Evolutionary conservation across 2,888 invertebrate genomes (phyloP).

Genomic region (Margaritifera margaritifera): DNA sequence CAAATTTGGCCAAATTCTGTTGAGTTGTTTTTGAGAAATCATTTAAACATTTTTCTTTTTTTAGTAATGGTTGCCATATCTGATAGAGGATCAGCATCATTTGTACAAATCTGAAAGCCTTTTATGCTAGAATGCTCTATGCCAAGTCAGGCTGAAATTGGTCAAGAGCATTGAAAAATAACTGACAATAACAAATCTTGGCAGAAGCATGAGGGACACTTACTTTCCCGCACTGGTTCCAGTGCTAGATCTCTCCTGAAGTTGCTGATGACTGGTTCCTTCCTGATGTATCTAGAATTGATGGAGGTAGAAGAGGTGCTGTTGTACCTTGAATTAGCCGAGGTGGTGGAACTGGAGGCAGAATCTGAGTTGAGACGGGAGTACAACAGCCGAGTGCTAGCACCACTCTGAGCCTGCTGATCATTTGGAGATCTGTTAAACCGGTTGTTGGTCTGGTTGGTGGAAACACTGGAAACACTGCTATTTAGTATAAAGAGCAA

Average conservation of each 20-base stretch:
- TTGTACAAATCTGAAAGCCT: too few relatives aligned
- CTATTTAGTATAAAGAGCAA: too few relatives aligned
- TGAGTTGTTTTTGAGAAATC: too few relatives aligned
- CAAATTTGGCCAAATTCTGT: too few relatives aligned
- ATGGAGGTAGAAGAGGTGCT: not conserved
- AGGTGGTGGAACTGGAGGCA: conserved; percentile 1
- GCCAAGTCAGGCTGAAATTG: not conserved
- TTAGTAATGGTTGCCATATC: too few relatives aligned
- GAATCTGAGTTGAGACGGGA: conserved; percentile 27
- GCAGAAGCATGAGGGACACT: conserved; percentile 5
- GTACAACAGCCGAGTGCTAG: conserved; percentile 8
- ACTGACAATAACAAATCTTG: not conserved
- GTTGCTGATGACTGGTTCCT: conserved; percentile 17
- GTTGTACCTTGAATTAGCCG: conserved; percentile 14
- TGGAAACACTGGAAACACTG: conserved; percentile 10
- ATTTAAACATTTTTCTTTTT: too few relatives aligned
- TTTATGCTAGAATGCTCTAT: too few relatives aligned
- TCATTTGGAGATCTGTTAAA: conserved; percentile 20
- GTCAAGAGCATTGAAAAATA: not conserved
- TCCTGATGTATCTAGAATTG: conserved; percentile 5
- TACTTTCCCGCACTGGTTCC: conserved; percentile 64
- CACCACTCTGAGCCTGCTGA: conserved; percentile 9
- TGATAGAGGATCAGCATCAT: too few relatives aligned
- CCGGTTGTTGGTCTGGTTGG: conserved; percentile 22
- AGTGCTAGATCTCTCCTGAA: conserved; percentile 45